These are phyloP conservation scores for Platysteira castanea DNA, from an alignment of 2,113 vertebrate genomes.

Conservation along the genomic window DNA sequence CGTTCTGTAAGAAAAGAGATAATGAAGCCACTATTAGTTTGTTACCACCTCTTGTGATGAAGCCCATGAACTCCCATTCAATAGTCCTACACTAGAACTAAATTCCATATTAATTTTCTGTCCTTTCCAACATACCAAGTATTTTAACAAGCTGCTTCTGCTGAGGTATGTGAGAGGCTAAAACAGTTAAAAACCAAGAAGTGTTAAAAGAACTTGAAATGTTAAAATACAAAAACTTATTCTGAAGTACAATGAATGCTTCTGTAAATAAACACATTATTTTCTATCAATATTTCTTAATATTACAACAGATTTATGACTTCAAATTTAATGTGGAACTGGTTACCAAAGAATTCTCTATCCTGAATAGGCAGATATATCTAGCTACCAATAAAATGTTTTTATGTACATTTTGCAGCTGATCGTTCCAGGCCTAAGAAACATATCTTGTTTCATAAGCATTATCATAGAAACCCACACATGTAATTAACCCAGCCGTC, in stretches of 20 bases:
- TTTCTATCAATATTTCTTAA: not conserved
- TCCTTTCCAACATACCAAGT: not conserved
- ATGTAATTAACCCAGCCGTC: not conserved
- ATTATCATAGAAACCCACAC: not conserved
- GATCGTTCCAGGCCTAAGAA: not conserved
- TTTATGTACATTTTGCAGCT: not conserved
- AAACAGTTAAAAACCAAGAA: not conserved
- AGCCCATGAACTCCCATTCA: not conserved
- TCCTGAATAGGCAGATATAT: not conserved
- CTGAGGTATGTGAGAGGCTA: not conserved
- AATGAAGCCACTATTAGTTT: not conserved
- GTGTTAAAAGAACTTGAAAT: not conserved
- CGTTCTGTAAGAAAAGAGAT: slow-evolving; percentile 80
- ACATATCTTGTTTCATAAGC: not conserved
- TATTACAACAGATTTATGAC: not conserved
- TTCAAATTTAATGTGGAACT: not conserved
- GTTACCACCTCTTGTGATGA: not conserved
- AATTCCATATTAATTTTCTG: not conserved
- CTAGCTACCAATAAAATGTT: not conserved
- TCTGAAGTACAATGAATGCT: not conserved
- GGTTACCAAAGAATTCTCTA: not conserved
- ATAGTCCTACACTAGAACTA: not conserved
- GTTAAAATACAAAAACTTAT: not conserved
- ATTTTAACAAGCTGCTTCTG: not conserved
- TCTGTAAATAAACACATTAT: not conserved